Evolutionary conservation across 2,113 vertebrate species (phyloP).

Genomic region (Perca flavescens): DNA sequence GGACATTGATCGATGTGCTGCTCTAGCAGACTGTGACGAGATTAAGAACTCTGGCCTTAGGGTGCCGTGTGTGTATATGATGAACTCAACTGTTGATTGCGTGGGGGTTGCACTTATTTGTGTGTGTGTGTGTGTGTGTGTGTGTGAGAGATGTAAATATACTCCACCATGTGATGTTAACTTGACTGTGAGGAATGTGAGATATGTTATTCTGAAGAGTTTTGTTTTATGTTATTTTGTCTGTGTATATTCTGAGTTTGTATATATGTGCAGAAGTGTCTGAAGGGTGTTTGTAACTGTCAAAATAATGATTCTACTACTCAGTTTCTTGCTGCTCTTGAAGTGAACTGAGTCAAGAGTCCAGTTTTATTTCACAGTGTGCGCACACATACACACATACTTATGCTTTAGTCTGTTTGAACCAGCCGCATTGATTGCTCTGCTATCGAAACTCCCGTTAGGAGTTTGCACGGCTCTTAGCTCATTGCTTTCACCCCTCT

Average conservation of each 20-base stretch:
- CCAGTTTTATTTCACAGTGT: constrained; percentile 42
- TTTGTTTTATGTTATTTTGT: constrained; percentile 31
- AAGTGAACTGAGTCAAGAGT: constrained; percentile 65
- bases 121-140: constrained; percentile 1
- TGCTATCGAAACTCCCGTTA: constrained; percentile 55
- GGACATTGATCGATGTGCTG: constrained; percentile 70
- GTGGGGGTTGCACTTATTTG: background rate
- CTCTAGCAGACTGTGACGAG: constrained; percentile 62
- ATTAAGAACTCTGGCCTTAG: constrained; percentile 68
- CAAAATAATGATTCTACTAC: constrained; percentile 72
- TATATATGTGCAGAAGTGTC: background rate
- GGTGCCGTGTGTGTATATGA: constrained; percentile 28
- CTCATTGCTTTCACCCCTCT: constrained; percentile 49
- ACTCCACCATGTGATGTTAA: constrained; percentile 36
- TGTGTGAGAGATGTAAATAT: constrained; percentile 11
- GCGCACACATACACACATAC: constrained; percentile 43
- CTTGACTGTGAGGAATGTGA: constrained; percentile 40
- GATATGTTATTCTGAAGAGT: constrained; percentile 23
- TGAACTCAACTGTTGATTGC: constrained; percentile 39
- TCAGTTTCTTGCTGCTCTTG: constrained; percentile 66
- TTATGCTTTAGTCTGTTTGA: constrained; percentile 54
- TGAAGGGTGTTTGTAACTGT: constrained; percentile 66
- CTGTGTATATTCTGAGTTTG: background rate
- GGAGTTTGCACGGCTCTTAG: constrained; percentile 50
- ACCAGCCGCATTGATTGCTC: constrained; percentile 63